Evolutionary conservation across 2,888 invertebrate genomes (phyloP).

Genomic region (Automeris io): DNA sequence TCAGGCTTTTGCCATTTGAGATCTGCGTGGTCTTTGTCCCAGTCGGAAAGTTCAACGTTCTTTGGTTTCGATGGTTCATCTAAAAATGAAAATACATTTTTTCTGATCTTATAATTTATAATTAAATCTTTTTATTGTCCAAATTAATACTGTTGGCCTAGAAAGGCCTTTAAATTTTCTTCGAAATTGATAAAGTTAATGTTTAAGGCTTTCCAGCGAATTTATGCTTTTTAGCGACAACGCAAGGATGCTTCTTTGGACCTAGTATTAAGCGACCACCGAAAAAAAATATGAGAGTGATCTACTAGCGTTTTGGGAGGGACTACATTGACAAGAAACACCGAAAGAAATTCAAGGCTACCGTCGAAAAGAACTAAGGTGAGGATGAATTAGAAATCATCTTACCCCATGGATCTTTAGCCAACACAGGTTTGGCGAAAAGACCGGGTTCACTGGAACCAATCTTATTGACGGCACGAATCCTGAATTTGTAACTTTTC

Average conservation of each 20-base stretch:
- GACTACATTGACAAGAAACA: no score
- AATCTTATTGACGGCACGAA: conserved; percentile 94
- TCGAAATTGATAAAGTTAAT: no score
- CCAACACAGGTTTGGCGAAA: conserved; percentile 90
- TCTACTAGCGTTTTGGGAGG: no score
- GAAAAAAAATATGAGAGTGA: no score
- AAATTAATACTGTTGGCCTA: background rate
- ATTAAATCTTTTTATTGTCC: no score
- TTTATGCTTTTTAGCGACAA: no score
- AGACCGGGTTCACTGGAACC: conserved; percentile 94
- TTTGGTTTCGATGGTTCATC: conserved; percentile 97
- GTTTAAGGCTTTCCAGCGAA: no score
- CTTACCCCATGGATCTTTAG: conserved; percentile 97
- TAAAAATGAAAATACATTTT: conserved; percentile 33
- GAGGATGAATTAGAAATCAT: background rate
- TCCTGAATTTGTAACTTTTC: conserved; percentile 96
- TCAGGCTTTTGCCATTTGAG: conserved; percentile 96
- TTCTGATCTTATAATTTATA: background rate
- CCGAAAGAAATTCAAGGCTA: no score
- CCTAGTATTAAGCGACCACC: no score
- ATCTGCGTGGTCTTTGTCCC: conserved; percentile 98
- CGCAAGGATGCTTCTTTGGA: no score
- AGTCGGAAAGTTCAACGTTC: conserved; percentile 93
- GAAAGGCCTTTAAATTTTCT: no score
- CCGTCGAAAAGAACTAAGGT: background rate